phyloP scores from a whole-genome alignment of 1,140 invertebrate species.

The Hyphantria cunea region DNA sequence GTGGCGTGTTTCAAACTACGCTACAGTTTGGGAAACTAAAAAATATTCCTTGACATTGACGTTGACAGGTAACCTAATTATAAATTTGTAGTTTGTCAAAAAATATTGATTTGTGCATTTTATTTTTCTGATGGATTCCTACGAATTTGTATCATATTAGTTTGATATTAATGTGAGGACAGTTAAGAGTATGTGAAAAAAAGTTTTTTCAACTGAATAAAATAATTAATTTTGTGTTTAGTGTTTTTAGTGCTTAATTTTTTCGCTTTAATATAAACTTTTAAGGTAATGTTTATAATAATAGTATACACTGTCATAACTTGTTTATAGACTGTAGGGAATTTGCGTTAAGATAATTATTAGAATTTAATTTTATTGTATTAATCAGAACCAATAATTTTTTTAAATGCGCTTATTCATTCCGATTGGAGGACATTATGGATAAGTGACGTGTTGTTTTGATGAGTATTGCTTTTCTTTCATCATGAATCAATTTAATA shows the following conservation, averaged over 20 bases:
- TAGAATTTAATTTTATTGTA: neutral
- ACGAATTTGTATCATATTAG: constrained; percentile 12
- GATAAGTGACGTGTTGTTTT: too few relatives aligned
- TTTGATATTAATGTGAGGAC: constrained; percentile 11
- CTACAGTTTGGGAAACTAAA: constrained; percentile 21
- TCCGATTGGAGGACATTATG: too few relatives aligned
- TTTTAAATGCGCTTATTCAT: too few relatives aligned
- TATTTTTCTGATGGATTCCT: constrained; percentile 7
- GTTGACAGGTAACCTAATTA: constrained; percentile 38
- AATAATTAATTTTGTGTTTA: constrained; percentile 1
- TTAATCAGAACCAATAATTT: too few relatives aligned
- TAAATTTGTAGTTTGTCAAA: constrained; percentile 16
- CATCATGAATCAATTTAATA: too few relatives aligned
- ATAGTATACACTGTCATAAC: neutral
- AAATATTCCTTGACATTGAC: constrained; percentile 32
- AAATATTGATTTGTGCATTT: constrained; percentile 34
- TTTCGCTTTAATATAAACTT: constrained; percentile 1
- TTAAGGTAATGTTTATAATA: constrained; percentile 26
- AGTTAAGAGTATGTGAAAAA: constrained; percentile 31
- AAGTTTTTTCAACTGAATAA: constrained; percentile 21
- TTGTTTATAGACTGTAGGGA: too few relatives aligned
- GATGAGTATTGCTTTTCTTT: too few relatives aligned
- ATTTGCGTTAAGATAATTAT: neutral
- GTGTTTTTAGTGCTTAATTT: constrained; percentile 3
- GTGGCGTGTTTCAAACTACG: constrained; percentile 4